These are phyloP conservation scores for Theocolax elegans DNA, from an alignment of 1,140 invertebrate species.

Conservation along the genomic window DNA sequence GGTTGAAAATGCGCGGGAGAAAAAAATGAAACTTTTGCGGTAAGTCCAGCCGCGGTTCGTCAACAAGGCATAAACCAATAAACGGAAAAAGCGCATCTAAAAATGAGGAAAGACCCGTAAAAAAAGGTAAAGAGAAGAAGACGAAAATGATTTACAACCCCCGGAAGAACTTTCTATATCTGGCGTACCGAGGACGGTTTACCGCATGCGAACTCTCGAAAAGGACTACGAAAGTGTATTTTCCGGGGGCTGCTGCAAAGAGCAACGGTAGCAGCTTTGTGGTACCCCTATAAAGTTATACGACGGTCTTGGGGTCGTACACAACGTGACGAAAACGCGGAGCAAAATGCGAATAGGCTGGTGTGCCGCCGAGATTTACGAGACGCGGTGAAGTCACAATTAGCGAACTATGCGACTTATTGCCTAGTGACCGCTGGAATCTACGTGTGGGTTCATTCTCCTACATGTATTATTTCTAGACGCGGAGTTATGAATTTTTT, in stretches of 20 bases:
- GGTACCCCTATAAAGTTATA: not conserved
- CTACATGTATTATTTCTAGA: too few relatives aligned
- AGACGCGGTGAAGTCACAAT: not conserved
- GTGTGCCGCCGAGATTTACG: not conserved
- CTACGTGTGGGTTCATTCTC: too few relatives aligned
- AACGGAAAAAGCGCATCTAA: conserved; percentile 21
- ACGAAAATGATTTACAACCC: conserved; percentile 25
- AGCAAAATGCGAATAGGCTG: not conserved
- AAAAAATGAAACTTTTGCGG: not conserved
- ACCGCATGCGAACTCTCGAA: too few relatives aligned
- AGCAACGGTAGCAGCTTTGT: not conserved
- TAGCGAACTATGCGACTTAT: not conserved
- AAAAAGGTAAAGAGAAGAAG: not conserved
- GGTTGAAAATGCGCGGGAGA: not conserved
- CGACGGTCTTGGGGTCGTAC: not conserved
- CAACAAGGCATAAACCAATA: conserved; percentile 47
- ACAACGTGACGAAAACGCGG: not conserved
- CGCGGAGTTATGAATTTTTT: too few relatives aligned
- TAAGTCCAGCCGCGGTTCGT: conserved; percentile 20
- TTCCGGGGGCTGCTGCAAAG: not conserved
- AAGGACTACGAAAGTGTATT: not conserved
- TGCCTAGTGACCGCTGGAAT: too few relatives aligned
- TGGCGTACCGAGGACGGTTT: not conserved
- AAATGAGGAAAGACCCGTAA: too few relatives aligned
- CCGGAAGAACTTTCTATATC: conserved; percentile 35